Base-by-base conservation (phyloP, 2,888 invertebrate species). In the Thecophora atra region DNA sequence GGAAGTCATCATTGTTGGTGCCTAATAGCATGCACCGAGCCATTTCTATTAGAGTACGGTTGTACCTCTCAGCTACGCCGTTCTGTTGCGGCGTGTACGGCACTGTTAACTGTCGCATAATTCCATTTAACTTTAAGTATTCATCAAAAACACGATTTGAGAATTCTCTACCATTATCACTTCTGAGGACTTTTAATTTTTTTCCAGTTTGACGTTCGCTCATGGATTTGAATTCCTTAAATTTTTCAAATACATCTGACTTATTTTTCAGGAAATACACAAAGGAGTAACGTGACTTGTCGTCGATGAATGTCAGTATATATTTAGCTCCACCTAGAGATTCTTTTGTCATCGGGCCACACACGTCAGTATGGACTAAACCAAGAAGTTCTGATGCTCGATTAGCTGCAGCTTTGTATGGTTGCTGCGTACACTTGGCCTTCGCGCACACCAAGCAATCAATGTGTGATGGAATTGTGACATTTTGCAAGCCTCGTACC, bases 341-440 rank as follows among this genome's bases (percentile, higher is more conserved):
- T 15, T 26, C 42, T 13, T 44, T 69, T 26, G n/a, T 30, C 11
- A 69, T 68, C 13, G 75, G 75, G 0, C 75, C 73, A 60, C 76
- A 74, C 13, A 74, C 67, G 19, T 76, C 74, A 2, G 65, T 69
- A 51, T 69, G 69, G 4, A 69, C 51, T 19, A 69, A n/a, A 3
- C 60, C 47, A 11, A 69, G 30, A n/a, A 69, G 24, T 8, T 69
- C 47, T 3, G 60, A n/a, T 51, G 69, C 60, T 15, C 69, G 47
- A 62, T 11, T 71, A 19, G 71, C 24, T 56, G 71, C 17, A 37
- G n/a, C n/a, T n/a, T n/a, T 30, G 28, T 63, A 71, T 7, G 73
- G 63, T 47, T 56, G 54, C 66, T 62, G 65, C 15, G 47, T 73
- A 26, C 70, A 70, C 15, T 73, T 73, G 28, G 65, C 51, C 3